Evolutionary conservation across 2,797 vertebrate genomes (phyloP).

Genomic region (Pangasius mekongensis): DNA sequence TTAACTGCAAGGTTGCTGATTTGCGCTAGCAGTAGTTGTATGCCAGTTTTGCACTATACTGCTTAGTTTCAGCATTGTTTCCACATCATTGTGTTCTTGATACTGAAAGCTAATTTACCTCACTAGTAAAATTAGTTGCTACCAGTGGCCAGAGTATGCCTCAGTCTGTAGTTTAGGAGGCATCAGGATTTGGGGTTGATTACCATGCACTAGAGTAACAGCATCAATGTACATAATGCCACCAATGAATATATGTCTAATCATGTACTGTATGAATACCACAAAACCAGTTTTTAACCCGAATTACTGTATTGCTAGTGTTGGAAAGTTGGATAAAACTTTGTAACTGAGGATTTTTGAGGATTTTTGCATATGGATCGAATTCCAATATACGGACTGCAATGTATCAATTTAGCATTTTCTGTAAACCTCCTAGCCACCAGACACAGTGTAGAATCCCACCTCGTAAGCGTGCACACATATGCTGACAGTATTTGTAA

Average conservation of each 20-base stretch:
- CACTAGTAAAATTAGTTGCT: neutral
- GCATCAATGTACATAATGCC: neutral
- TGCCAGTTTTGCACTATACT: too few relatives aligned
- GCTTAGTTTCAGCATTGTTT: too few relatives aligned
- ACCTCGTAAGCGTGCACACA: neutral
- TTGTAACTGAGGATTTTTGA: neutral
- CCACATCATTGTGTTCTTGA: neutral
- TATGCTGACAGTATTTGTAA: neutral
- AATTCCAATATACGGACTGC: neutral
- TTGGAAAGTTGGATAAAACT: neutral
- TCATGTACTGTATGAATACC: neutral
- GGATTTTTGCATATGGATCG: neutral
- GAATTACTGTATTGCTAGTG: neutral
- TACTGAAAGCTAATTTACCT: neutral
- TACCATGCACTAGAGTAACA: neutral
- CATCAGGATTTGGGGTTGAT: neutral
- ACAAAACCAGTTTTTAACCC: neutral
- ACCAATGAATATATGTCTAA: neutral
- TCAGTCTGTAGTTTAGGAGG: neutral
- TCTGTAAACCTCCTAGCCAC: neutral
- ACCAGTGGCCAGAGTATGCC: neutral
- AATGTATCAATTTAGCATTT: neutral
- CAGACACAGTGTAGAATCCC: neutral
- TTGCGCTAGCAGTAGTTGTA: neutral
- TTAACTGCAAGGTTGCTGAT: neutral